Base-by-base conservation (phyloP, 2,113 vertebrate genomes). In the Arvicanthis niloticus region DNA sequence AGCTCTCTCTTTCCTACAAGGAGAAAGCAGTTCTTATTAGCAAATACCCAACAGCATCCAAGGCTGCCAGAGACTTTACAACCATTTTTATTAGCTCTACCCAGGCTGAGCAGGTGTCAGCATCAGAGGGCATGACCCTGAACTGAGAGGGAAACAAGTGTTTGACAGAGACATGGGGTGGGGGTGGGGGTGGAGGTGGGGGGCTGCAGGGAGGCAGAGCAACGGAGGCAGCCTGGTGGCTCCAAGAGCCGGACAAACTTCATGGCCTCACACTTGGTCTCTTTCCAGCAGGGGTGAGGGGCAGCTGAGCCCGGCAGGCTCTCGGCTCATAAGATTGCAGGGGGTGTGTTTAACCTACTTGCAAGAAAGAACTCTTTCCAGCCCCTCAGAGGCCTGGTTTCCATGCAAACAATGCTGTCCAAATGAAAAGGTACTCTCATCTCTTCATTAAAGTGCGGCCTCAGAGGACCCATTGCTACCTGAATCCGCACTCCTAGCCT, bases 361-460 rank as follows among this genome's bases (percentile, higher is more conserved):
- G 94, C 60, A 51, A 91, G 91, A 89, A 89, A 2, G 86, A 65
- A 65, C 77, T 62, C 78, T 92, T 62, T 67, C 88, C 58, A 37
- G 95, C 40, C 94, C 95, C 96, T 96, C 10, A n/a, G 96, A 93
- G 95, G 97, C 96, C 86, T 67, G 0, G 68, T 97, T 96, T 96
- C 97, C 95, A 37, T 60, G 96, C 96, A 97, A 95, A 97, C 97
- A 97, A 96, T 89, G 72, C 95, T 86, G 72, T 29, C 95, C 96
- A 96, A 95, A 97, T 91, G 97, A 96, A 97, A 96, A 96, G 82
- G 10, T 58, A 62, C 86, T 97, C 94, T 96, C 86, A 90, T 97
- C 95, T 97, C 96, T 96, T 97, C 95, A 98, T 97, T 97, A 97
- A 96, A 97, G 92, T 86, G 3, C 12, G 10, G 75, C 96, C 97